Conservation (phyloP, 2,113 vertebrate genomes). For the Sinocyclocheilus maitianheensis region DNA sequence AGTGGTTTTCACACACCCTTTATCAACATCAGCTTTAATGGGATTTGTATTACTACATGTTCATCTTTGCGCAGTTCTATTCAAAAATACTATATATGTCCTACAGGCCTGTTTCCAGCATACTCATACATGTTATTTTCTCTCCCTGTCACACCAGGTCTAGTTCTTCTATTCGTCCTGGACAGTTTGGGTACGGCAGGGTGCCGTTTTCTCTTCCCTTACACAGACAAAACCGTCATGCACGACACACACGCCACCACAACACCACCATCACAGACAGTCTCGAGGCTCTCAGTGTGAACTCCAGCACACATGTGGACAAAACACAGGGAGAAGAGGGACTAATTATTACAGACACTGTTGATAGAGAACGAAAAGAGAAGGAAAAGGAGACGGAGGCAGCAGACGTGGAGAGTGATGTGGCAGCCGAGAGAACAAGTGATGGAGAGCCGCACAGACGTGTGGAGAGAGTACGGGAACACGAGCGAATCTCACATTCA, state of each 20-base stretch:
- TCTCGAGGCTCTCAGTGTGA: background rate
- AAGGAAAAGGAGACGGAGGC: background rate
- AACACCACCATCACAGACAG: conserved; percentile 48
- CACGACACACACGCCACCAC: conserved; percentile 65
- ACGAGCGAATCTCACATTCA: background rate
- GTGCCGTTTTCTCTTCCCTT: conserved; percentile 86
- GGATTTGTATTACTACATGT: background rate
- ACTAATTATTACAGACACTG: background rate
- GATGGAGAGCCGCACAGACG: background rate
- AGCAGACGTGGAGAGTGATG: conserved; percentile 15
- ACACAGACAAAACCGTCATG: conserved; percentile 75
- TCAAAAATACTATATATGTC: no score
- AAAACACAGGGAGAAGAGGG: background rate
- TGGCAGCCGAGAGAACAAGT: background rate
- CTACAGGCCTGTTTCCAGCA: background rate
- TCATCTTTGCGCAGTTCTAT: background rate
- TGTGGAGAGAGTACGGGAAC: background rate
- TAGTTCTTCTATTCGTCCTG: conserved; percentile 79
- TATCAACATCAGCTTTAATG: no score
- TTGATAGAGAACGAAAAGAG: conserved; percentile 3
- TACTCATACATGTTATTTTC: background rate
- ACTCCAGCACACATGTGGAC: background rate
- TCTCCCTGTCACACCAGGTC: conserved; percentile 63
- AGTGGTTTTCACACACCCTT: no score
- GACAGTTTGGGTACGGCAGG: conserved; percentile 88